phyloP scores from a whole-genome alignment of 2,113 vertebrate genomes.

The Nematolebias whitei region DNA sequence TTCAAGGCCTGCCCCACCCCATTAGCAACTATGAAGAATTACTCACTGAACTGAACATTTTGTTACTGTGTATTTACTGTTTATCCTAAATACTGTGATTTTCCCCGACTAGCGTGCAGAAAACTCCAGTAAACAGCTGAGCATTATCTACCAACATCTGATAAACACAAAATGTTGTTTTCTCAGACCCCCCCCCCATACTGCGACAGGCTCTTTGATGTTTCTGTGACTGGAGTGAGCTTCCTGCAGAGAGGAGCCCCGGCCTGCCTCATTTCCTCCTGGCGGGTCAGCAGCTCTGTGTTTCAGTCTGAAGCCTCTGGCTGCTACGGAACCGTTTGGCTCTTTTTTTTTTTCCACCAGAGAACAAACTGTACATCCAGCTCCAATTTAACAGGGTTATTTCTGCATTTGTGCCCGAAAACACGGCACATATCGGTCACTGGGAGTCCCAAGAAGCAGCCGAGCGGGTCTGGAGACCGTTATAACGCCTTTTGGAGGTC shows the following conservation, averaged over 20 bases:
- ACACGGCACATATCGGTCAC: slow-evolving; percentile 64
- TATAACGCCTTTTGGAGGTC: slow-evolving; percentile 73
- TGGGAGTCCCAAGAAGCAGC: slow-evolving; percentile 71
- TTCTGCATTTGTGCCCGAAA: slow-evolving; percentile 42
- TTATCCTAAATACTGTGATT: no score
- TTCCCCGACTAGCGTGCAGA: no score
- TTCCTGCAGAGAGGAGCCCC: slow-evolving; percentile 78
- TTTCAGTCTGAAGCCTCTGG: slow-evolving; percentile 92
- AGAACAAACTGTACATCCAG: slow-evolving; percentile 85
- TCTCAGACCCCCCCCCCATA: slow-evolving; percentile 31
- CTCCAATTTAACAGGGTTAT: slow-evolving; percentile 67
- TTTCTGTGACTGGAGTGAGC: slow-evolving; percentile 67
- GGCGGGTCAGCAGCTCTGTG: slow-evolving; percentile 87
- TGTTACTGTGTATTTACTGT: no score
- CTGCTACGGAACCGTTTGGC: slow-evolving; percentile 92
- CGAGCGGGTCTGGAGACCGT: slow-evolving; percentile 59
- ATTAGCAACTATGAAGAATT: no score
- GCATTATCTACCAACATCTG: no score
- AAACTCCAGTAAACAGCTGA: no score
- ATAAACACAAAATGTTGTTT: no score
- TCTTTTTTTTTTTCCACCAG: slow-evolving; percentile 92
- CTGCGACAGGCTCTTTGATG: slow-evolving; percentile 70
- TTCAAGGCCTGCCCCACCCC: no score
- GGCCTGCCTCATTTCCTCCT: slow-evolving; percentile 89
- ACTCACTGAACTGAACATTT: no score